Evolutionary conservation across 2,797 vertebrate genomes (phyloP).

Genomic region (Crocodylus rhombifer): DNA sequence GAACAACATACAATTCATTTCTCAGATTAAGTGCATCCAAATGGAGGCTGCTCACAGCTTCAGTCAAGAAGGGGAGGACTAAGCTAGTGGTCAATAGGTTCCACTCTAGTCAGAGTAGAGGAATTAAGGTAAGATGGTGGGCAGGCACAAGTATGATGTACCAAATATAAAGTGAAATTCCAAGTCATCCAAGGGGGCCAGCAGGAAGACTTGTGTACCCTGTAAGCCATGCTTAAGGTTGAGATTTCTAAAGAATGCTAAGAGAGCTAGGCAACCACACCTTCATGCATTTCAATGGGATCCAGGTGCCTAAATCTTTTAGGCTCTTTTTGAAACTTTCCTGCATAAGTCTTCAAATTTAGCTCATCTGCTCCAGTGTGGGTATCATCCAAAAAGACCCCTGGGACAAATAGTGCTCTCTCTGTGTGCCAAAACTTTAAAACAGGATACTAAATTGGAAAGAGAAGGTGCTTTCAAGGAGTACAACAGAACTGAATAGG

Average conservation of each 20-base stretch:
- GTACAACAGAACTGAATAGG: not conserved
- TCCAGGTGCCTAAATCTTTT: too few species aligned
- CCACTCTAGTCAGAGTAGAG: conserved; percentile 2
- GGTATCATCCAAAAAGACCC: not conserved
- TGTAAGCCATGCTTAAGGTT: conserved; percentile 27
- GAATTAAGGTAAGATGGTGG: conserved; percentile 35
- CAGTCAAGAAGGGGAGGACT: not conserved
- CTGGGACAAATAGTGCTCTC: not conserved
- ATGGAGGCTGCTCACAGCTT: not conserved
- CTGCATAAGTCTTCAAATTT: not conserved
- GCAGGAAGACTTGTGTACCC: not conserved
- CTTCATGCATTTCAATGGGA: not conserved
- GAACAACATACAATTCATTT: not conserved
- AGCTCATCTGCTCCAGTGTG: not conserved
- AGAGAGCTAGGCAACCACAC: not conserved
- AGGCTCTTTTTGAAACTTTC: conserved; percentile 12
- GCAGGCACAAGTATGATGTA: conserved; percentile 3
- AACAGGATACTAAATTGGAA: not conserved
- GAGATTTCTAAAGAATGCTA: not conserved
- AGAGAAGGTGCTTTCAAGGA: not conserved
- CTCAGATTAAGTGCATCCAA: not conserved
- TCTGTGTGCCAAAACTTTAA: not conserved
- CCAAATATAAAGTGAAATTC: conserved; percentile 9
- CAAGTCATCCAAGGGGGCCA: not conserved
- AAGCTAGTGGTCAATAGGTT: not conserved